Conservation (phyloP, 2,797 vertebrate species). For the Prunella strophiata region DNA sequence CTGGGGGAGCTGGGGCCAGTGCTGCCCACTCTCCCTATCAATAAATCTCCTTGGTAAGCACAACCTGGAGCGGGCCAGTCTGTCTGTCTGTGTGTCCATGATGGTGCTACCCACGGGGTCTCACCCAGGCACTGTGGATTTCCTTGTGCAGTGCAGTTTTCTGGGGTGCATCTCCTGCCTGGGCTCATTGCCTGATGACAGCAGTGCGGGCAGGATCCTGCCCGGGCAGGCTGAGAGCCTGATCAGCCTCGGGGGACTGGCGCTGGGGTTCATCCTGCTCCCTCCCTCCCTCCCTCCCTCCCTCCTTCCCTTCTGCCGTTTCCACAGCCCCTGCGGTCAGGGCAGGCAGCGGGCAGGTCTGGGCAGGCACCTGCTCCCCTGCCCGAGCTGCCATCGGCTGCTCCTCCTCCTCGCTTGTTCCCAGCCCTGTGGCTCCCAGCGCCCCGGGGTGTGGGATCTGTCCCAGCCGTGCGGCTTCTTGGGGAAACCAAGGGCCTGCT, state of each 20-base stretch:
- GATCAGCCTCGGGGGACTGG: accelerated
- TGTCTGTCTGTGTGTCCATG: background rate
- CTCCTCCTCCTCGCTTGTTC: background rate
- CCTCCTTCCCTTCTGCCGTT: background rate
- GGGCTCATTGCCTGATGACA: background rate
- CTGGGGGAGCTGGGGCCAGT: background rate
- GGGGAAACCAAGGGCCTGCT: accelerated
- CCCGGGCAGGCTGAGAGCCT: background rate
- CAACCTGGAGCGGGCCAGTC: accelerated
- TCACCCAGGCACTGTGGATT: accelerated
- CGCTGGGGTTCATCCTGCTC: background rate
- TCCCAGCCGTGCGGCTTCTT: background rate
- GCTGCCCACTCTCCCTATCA: background rate
- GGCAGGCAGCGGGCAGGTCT: background rate
- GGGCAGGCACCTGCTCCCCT: background rate
- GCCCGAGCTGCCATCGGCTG: background rate
- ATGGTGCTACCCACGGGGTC: accelerated
- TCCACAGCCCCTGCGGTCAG: background rate
- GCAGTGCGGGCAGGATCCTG: background rate
- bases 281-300: background rate
- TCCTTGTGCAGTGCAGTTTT: accelerated
- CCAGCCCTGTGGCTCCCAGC: background rate
- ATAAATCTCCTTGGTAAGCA: constrained; percentile 49
- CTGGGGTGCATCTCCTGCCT: background rate
- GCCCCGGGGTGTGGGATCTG: background rate